Evolutionary conservation across 2,113 vertebrate species (phyloP), one percentile per base, ranked within the genome.

Genomic region (Erpornis zantholeuca): DNA sequence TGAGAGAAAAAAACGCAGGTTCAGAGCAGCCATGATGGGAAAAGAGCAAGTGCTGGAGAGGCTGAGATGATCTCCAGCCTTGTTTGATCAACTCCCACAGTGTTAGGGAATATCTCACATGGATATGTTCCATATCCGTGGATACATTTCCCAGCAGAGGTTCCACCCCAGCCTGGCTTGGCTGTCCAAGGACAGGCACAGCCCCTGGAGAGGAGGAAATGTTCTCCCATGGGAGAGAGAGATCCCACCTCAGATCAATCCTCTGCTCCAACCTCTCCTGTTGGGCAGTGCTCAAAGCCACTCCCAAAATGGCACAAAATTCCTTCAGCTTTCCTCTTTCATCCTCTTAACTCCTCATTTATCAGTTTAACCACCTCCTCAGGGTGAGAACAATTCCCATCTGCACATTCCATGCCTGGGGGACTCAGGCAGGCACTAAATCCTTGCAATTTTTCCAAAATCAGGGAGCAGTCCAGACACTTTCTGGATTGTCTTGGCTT

Each of bases 61-160:
- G 1, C 36, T 3, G 1, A 11, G 49, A 5, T 29, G 44, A 17
- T 19, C 23, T 61, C 56, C 49, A 28, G 11, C 35, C 25, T 54
- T 11, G 17, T 54, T 63, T 13, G 18, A 28, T n/a, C 44, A 36
- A 15, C 9, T 59, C 53, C 71, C 13, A 16, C 3, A 16, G 10
- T 18, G 4, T 2, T 11, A 11, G 64, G 42, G 45, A 54, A 15
- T 10, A 10, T 3, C 64, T 56, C 15, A 38, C 3, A 1, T 5
- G 57, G 31, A 5, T 10, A 1, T 35, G 2, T 31, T 42, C 10
- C 36, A 0, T 4, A 9, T 25, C 31, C 17, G 19, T 19, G 66
- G 86, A 33, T 27, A 3, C 6, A 3, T 29, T 75, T 54, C 20
- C 56, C 3, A 28, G 27, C 18, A 7, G 2, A 68, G 35, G 17